Conservation (phyloP, 2,113 vertebrate species). For the Turnix velox region DNA sequence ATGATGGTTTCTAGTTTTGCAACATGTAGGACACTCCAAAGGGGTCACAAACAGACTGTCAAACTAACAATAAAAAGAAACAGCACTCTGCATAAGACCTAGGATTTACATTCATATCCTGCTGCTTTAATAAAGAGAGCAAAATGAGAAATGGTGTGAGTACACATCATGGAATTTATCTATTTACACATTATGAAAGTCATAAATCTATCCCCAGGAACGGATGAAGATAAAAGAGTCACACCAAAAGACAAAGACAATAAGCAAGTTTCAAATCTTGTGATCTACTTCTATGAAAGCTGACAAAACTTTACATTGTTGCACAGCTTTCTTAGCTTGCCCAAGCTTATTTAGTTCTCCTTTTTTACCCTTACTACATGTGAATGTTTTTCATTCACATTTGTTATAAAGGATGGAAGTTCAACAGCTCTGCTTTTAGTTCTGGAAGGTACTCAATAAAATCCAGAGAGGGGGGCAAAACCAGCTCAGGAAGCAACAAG, state of each 20-base stretch:
- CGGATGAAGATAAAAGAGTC: neutral
- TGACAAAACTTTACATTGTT: neutral
- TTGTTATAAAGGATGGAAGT: neutral
- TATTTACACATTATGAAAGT: neutral
- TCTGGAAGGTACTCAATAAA: neutral
- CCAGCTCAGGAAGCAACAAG: neutral
- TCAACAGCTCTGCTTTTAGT: neutral
- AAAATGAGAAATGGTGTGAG: neutral
- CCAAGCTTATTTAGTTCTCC: neutral
- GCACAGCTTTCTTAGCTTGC: neutral
- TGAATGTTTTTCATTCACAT: neutral
- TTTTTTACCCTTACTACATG: neutral
- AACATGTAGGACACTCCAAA: neutral
- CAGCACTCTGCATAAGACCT: neutral
- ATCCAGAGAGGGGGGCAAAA: neutral
- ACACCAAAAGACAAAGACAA: neutral
- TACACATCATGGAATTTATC: neutral
- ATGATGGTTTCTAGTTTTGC: neutral
- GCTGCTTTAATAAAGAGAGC: neutral
- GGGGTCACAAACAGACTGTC: neutral
- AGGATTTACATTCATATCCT: neutral
- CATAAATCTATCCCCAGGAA: neutral
- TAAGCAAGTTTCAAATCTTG: neutral
- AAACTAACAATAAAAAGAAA: neutral
- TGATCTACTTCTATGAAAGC: neutral